These are phyloP conservation scores for Eurois occulta DNA, from an alignment of 2,888 invertebrate genomes.

Conservation along the genomic window DNA sequence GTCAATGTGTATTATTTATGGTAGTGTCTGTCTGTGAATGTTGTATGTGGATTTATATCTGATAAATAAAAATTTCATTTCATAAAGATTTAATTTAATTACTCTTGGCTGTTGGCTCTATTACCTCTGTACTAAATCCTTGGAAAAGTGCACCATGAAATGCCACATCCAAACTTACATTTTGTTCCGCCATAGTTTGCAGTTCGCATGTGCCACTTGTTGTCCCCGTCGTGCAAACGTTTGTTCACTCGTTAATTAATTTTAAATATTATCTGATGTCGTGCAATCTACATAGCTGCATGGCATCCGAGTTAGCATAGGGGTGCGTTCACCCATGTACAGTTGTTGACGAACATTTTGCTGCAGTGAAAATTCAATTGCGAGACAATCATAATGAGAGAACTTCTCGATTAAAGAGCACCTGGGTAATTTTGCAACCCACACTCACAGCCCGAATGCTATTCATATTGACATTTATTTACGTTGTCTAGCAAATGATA, in stretches of 20 bases:
- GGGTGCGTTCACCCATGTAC: too few species aligned
- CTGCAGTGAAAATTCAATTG: not conserved
- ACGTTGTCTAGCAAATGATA: too few species aligned
- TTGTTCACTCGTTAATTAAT: constrained; percentile 52
- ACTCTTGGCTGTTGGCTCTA: not conserved
- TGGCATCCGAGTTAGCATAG: not conserved
- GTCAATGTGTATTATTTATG: too few species aligned
- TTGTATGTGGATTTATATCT: too few species aligned
- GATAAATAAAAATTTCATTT: too few species aligned
- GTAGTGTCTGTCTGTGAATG: too few species aligned
- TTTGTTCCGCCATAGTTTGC: not conserved
- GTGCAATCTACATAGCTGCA: constrained; percentile 23
- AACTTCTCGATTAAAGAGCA: not conserved
- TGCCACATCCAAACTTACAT: constrained; percentile 24
- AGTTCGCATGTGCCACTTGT: constrained; percentile 11
- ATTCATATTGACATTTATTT: too few species aligned
- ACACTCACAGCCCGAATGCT: not conserved
- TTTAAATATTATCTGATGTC: constrained; percentile 35
- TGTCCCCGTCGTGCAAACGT: constrained; percentile 1
- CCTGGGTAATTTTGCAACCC: not conserved
- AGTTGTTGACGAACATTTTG: not conserved
- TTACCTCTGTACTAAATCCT: not conserved
- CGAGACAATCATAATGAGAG: not conserved
- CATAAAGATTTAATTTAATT: too few species aligned
- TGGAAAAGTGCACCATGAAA: not conserved